phyloP scores from a whole-genome alignment of 2,888 invertebrate species.

The Drosophila eohydei region DNA sequence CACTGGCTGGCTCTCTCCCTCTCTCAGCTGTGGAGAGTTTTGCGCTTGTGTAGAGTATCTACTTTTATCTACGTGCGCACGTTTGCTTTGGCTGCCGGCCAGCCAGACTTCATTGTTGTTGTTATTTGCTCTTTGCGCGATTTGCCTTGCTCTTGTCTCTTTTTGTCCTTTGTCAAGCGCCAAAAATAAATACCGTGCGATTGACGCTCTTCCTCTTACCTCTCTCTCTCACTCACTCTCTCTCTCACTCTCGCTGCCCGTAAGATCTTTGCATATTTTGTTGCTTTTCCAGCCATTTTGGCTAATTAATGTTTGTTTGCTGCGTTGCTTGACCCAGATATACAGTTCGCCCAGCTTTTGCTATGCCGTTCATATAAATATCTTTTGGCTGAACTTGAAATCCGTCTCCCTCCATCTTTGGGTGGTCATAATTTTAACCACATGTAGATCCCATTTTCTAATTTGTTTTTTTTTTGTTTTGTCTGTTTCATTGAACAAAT shows the following conservation, averaged over 20 bases:
- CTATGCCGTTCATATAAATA: conserved; percentile 20
- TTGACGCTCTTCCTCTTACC: conserved; percentile 30
- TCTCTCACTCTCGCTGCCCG: neutral
- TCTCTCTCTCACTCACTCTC: neutral
- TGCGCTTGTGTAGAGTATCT: conserved; percentile 52
- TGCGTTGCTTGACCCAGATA: conserved; percentile 61
- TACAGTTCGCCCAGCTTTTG: conserved; percentile 27
- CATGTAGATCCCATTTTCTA: conserved; percentile 19
- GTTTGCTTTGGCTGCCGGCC: conserved; percentile 68
- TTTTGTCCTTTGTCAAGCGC: conserved; percentile 41
- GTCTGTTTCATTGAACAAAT: conserved; percentile 16
- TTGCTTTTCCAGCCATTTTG: conserved; percentile 44
- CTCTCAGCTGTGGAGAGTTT: conserved; percentile 50
- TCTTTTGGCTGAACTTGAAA: conserved; percentile 54
- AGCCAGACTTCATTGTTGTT: conserved; percentile 29
- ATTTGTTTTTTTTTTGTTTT: conserved; percentile 23
- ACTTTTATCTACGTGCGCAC: conserved; percentile 49
- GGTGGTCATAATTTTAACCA: neutral
- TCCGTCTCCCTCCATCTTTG: neutral
- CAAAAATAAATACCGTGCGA: conserved; percentile 59
- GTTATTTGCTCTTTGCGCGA: neutral
- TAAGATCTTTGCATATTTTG: conserved; percentile 21
- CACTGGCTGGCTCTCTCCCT: conserved; percentile 2
- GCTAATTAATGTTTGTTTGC: conserved; percentile 54
- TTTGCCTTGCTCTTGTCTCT: conserved; percentile 16